Percentiles rank a stretch among this genome's conserved stretches.
These are phyloP conservation scores for Eulemur albifrons DNA, from an alignment of 2,797 vertebrate genomes.

Conservation along the genomic window DNA sequence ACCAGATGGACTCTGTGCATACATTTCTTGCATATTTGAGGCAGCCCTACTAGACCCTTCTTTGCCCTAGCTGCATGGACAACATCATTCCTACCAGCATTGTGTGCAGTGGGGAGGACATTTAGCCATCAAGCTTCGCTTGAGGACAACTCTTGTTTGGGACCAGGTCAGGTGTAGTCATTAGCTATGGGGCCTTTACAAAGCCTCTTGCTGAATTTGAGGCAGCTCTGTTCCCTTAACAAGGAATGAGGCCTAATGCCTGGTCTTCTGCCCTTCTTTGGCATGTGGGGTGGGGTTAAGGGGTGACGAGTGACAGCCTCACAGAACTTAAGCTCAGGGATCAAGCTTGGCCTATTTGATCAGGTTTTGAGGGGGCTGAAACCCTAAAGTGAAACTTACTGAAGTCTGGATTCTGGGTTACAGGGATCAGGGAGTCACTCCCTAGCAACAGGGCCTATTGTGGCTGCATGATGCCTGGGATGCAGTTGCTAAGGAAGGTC, in stretches of 20 bases:
- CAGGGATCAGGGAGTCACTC: not conserved
- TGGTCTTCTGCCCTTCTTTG: not conserved
- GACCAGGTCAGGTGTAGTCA: not conserved
- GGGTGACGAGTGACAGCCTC: not conserved
- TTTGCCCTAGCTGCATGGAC: not conserved
- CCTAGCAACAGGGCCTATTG: not conserved
- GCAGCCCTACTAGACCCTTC: not conserved
- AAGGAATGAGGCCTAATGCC: not conserved
- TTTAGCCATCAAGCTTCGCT: not conserved
- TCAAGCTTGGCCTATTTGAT: not conserved
- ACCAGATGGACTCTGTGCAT: not conserved
- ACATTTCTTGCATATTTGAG: not conserved
- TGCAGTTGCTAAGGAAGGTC: not conserved
- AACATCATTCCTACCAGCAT: not conserved
- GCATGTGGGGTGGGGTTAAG: not conserved
- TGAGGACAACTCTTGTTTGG: not conserved
- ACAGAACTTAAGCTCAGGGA: not conserved
- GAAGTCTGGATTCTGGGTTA: not conserved
- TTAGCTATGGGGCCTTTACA: not conserved
- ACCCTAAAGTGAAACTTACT: not conserved
- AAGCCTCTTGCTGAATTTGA: not conserved
- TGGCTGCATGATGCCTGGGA: not conserved
- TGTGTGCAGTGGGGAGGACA: not conserved
- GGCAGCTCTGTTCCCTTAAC: not conserved
- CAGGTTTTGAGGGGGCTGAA: not conserved